These are phyloP conservation scores for Cecropterus lyciades DNA, from an alignment of 1,140 invertebrate species.

Conservation along the genomic window DNA sequence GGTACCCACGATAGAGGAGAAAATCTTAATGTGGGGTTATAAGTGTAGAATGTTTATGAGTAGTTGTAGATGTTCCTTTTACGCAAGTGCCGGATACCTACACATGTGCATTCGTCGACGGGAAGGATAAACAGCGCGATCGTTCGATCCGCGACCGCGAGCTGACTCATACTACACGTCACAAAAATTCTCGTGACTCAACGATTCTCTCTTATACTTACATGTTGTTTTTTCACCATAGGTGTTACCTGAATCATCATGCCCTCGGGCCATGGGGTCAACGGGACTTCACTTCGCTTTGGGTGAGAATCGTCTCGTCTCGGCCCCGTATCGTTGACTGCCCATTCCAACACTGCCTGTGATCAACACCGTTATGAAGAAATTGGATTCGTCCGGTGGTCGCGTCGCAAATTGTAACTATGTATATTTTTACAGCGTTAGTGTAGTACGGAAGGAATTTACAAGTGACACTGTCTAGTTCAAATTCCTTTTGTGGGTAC, in stretches of 20 bases:
- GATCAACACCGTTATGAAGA: constrained; percentile 71
- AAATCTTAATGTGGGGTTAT: too few species aligned
- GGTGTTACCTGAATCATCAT: constrained; percentile 70
- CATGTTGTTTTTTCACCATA: constrained; percentile 59
- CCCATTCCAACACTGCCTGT: constrained; percentile 75
- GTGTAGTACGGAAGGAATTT: constrained; percentile 17
- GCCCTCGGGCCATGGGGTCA: constrained; percentile 42
- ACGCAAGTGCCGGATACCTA: too few species aligned
- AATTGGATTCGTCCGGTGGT: constrained; percentile 75
- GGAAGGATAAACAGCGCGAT: not conserved
- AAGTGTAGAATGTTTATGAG: too few species aligned
- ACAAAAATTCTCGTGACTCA: constrained; percentile 70
- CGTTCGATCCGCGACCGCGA: constrained; percentile 54
- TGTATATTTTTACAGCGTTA: constrained; percentile 35
- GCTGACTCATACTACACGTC: constrained; percentile 67
- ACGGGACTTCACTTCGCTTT: constrained; percentile 35
- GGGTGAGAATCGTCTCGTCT: not conserved
- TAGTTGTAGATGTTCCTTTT: too few species aligned
- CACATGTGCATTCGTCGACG: too few species aligned
- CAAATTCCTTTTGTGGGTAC: constrained; percentile 32
- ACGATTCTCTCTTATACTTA: constrained; percentile 45
- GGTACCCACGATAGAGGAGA: too few species aligned
- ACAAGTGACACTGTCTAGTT: constrained; percentile 19
- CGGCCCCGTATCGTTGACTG: constrained; percentile 43
- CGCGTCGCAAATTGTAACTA: constrained; percentile 64